Percentiles rank a stretch among this genome's conserved stretches.
Conservation (phyloP, 2,797 vertebrate genomes). For the Gymnopithys bicolor region DNA sequence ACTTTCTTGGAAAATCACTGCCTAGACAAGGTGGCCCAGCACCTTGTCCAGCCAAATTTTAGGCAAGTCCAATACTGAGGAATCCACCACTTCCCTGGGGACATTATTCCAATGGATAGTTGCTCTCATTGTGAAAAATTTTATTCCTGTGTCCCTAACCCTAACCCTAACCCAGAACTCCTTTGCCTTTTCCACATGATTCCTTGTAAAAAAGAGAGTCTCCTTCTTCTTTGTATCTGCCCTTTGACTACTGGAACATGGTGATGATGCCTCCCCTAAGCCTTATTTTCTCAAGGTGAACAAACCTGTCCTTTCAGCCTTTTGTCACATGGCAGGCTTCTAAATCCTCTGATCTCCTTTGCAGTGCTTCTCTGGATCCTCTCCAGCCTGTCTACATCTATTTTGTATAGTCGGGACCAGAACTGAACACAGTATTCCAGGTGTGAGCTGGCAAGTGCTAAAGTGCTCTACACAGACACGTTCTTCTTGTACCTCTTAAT, state of each 20-base stretch:
- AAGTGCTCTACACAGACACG: not conserved
- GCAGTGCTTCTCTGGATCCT: not conserved
- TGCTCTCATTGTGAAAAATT: not conserved
- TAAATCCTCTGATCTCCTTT: not conserved
- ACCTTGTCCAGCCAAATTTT: not conserved
- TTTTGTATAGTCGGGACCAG: not conserved
- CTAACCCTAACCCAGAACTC: no score
- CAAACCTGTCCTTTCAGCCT: not conserved
- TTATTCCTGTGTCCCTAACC: not conserved
- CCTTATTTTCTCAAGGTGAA: not conserved
- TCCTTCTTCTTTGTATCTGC: not conserved
- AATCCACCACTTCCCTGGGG: not conserved
- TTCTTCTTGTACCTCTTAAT: conserved; percentile 4
- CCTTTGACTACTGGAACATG: not conserved
- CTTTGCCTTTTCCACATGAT: not conserved
- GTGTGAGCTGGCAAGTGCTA: not conserved
- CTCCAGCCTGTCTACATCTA: not conserved
- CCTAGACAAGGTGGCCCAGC: not conserved
- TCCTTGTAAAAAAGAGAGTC: not conserved
- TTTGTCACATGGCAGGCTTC: not conserved
- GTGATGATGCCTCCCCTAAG: not conserved
- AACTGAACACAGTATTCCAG: not conserved
- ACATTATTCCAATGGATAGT: not conserved
- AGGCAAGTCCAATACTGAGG: not conserved
- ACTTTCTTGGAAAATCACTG: not conserved